Conservation (phyloP, 2,797 vertebrate genomes). For the Takifugu rubripes region DNA sequence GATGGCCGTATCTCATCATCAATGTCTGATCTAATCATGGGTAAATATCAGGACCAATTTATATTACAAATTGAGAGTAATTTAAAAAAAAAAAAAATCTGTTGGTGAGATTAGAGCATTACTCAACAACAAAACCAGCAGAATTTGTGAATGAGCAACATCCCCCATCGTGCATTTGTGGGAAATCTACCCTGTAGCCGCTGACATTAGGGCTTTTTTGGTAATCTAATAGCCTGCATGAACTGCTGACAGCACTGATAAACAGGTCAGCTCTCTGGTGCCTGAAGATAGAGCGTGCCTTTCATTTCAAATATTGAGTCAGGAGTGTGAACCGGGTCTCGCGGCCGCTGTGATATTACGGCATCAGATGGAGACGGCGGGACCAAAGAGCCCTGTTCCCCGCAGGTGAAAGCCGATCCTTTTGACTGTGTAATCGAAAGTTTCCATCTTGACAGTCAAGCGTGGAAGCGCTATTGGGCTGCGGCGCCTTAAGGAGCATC, state of each 20-base stretch:
- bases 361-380: not conserved
- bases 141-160: too few species aligned
- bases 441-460: slow-evolving; percentile 26
- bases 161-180: too few species aligned
- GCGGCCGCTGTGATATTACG: slow-evolving; percentile 5
- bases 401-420: slow-evolving; percentile 7
- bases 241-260: not conserved
- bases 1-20: too few species aligned
- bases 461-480: not conserved
- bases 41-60: too few species aligned
- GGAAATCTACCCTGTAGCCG: too few species aligned
- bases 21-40: too few species aligned
- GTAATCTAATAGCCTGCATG: too few species aligned
- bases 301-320: not conserved
- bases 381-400: slow-evolving; percentile 20
- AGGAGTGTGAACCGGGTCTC: not conserved
- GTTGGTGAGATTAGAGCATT: too few species aligned
- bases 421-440: slow-evolving; percentile 29
- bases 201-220: too few species aligned
- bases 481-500: not conserved
- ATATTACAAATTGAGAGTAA: too few species aligned
- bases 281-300: not conserved
- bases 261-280: not conserved
- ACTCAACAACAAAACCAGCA: too few species aligned
- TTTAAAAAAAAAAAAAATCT: too few species aligned